phyloP scores from a whole-genome alignment of 2,888 invertebrate genomes.

The Lithosia quadra region DNA sequence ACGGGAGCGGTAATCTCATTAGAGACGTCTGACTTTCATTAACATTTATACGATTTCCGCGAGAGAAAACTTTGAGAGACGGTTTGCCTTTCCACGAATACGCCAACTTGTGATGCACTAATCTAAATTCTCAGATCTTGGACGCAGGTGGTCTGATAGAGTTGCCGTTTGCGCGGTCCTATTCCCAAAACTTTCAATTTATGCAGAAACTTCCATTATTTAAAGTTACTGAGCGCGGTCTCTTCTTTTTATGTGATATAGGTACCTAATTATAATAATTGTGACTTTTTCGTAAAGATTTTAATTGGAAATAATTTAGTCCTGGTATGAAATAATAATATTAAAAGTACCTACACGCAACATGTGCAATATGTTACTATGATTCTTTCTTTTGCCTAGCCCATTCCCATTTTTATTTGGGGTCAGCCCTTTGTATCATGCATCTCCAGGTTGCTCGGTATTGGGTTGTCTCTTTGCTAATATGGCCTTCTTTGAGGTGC shows the following conservation, averaged over 20 bases:
- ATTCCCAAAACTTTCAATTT: slow-evolving; percentile 70
- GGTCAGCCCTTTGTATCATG: too few species aligned
- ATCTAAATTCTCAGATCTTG: slow-evolving; percentile 75
- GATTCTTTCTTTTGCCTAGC: too few species aligned
- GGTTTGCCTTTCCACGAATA: slow-evolving; percentile 56
- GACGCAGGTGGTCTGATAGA: slow-evolving; percentile 74
- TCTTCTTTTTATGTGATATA: slow-evolving; percentile 46
- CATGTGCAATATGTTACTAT: neutral
- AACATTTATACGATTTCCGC: slow-evolving; percentile 83
- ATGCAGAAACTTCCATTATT: slow-evolving; percentile 66
- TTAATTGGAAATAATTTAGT: slow-evolving; percentile 21
- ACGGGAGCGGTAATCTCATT: slow-evolving; percentile 84
- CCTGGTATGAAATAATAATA: slow-evolving; percentile 9
- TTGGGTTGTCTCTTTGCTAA: too few species aligned
- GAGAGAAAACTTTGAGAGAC: slow-evolving; percentile 72
- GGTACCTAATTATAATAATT: too few species aligned
- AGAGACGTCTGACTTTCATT: slow-evolving; percentile 84
- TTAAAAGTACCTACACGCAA: neutral
- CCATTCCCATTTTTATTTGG: too few species aligned
- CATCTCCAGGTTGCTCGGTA: too few species aligned
- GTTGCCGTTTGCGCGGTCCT: slow-evolving; percentile 62
- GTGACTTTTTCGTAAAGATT: slow-evolving; percentile 34
- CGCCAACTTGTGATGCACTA: slow-evolving; percentile 72
- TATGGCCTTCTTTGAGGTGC: too few species aligned
- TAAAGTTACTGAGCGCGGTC: slow-evolving; percentile 46